Evolutionary conservation across 2,113 vertebrate species (phyloP).

Genomic region (Athene noctua): DNA sequence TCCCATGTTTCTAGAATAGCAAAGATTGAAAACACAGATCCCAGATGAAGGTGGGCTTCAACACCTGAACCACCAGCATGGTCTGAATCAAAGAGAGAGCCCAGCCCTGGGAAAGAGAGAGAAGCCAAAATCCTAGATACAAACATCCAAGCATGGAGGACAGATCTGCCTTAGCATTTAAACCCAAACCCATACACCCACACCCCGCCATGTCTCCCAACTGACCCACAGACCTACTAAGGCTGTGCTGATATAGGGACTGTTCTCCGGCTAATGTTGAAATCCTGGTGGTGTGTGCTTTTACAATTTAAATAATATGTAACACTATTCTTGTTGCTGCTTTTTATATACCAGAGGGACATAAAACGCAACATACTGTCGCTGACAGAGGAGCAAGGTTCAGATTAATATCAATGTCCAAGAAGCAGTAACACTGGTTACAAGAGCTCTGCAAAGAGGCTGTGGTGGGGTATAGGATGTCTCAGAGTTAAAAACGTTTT

Average conservation of each 20-base stretch:
- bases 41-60: neutral
- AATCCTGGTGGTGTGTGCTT: accelerated
- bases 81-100: neutral
- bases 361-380: neutral
- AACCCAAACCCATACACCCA: neutral
- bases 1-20: neutral
- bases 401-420: neutral
- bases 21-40: neutral
- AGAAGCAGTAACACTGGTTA: accelerated
- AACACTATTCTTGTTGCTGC: neutral
- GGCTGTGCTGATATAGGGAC: neutral
- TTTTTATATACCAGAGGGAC: neutral
- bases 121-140: neutral
- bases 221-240: neutral
- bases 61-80: neutral
- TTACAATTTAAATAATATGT: neutral
- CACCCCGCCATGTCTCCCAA: accelerated
- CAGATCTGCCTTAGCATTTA: neutral
- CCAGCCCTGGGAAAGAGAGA: neutral
- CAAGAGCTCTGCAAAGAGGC: neutral
- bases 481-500: neutral
- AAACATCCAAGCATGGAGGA: neutral
- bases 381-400: neutral
- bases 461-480: neutral
- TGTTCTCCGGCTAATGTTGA: accelerated